phyloP scores from a whole-genome alignment of 2,797 vertebrate genomes.

The Parambassis ranga region DNA sequence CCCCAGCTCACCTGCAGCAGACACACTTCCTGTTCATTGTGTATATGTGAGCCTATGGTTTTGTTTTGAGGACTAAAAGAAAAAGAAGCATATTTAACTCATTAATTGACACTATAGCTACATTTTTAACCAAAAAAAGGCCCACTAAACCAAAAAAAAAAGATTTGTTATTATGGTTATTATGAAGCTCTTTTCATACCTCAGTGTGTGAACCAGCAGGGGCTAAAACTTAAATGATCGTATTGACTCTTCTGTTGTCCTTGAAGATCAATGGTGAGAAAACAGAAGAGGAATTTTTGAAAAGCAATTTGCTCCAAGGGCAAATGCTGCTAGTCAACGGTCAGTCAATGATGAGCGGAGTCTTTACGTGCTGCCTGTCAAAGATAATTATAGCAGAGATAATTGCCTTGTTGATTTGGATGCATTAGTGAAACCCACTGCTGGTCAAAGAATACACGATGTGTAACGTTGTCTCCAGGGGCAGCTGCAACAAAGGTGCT shows the following conservation, averaged over 20 bases:
- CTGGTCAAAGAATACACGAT: not conserved
- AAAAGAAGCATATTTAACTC: too few relatives aligned
- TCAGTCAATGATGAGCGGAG: constrained; percentile 52
- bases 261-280: constrained; percentile 47
- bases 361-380: constrained; percentile 7
- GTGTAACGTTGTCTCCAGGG: not conserved
- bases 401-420: constrained; percentile 41
- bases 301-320: constrained; percentile 62
- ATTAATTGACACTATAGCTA: too few relatives aligned
- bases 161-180: too few relatives aligned
- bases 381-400: constrained; percentile 42
- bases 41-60: too few relatives aligned
- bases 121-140: too few relatives aligned
- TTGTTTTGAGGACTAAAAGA: too few relatives aligned
- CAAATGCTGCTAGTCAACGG: constrained; percentile 44
- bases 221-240: constrained; percentile 36
- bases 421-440: constrained; percentile 8
- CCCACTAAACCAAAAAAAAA: too few relatives aligned
- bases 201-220: constrained; percentile 7
- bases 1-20: too few relatives aligned
- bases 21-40: too few relatives aligned
- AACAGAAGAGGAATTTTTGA: constrained; percentile 37
- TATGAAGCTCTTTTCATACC: too few relatives aligned
- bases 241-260: constrained; percentile 53
- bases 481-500: not conserved